Conservation (phyloP, 2,888 invertebrate genomes). For the Hetaerina titia region DNA sequence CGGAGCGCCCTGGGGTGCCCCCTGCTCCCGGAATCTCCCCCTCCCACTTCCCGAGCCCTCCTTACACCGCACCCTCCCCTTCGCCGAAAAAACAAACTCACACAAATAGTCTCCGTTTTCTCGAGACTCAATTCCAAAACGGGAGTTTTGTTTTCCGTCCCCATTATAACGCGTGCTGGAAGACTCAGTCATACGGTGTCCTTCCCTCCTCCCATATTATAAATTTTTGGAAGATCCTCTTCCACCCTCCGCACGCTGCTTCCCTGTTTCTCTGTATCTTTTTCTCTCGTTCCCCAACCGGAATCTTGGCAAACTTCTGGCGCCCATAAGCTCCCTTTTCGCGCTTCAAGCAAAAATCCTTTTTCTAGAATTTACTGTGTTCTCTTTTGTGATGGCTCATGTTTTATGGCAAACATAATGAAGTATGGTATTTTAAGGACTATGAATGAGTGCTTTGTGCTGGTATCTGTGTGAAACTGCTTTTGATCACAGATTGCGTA, state of each 20-base stretch:
- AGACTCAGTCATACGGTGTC: not conserved
- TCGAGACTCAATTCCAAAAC: constrained; percentile 28
- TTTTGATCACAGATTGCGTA: no score
- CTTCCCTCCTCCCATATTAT: not conserved
- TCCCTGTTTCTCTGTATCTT: not conserved
- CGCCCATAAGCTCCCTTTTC: no score
- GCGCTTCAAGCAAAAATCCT: no score
- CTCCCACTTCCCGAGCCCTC: not conserved
- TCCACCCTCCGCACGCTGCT: not conserved
- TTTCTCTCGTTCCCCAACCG: not conserved
- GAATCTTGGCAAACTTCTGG: not conserved
- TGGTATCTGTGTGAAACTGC: no score
- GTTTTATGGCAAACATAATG: no score
- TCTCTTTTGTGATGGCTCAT: no score
- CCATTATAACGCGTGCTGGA: not conserved
- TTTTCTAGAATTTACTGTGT: no score
- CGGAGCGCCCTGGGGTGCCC: constrained; percentile 23
- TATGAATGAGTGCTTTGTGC: no score
- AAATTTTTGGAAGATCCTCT: not conserved
- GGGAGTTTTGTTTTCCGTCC: not conserved
- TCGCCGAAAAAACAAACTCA: not conserved
- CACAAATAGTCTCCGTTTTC: constrained; percentile 45
- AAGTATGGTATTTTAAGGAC: no score
- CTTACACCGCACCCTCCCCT: not conserved
- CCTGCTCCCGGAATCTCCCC: not conserved